Evolutionary conservation across 1,140 invertebrate species (phyloP), one percentile per base, ranked within the genome.

Genomic region (Zaprionus davidi): DNA sequence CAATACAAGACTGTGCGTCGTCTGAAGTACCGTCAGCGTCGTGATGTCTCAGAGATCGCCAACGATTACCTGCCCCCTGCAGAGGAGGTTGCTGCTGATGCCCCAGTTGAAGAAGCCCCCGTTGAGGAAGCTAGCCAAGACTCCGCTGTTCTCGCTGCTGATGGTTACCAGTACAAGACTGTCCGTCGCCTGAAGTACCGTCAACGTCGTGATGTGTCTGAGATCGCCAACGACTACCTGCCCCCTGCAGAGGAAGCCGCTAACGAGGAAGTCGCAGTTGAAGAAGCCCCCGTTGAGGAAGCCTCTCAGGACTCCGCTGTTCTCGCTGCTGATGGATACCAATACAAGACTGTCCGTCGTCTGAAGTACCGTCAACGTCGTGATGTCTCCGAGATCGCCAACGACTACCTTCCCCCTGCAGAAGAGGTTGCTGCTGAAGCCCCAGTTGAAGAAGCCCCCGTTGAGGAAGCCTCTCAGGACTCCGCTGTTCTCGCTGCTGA

Each of bases 61-160:
- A 85, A 75, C 38, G 82, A 88, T 5, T 85, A 88, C 51, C 59
- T 88, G 63, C 84, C 84, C 5, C 77, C 84, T 1, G 13, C 71
- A n/a, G 79, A 82, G 26, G 79, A 76, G 0, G 66, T 49, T 0
- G 66, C 4, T 6, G 5, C 70, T 31, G 26, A 81, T 62, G 28
- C 12, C 12, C 17, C 71, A 0, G 44, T 41, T 7, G 46, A 65
- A 3, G 72, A 76, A 38, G 36, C 13, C 4, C 31, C 70, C 3
- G 41, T 31, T 12, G 44, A 66, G 13, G 75, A 78, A 51, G 15
- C 31, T 11, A 22, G 22, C 22, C 63, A 78, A 17, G 79, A 77
- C 2, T 62, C 79, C 15, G 63, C 71, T 69, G 58, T 71, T 11
- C 65, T 81, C 7, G 71, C 59, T 22, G 58, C 46, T 3, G 76